Base-by-base conservation (phyloP, 2,797 vertebrate species). In the Syncerus caffer region DNA sequence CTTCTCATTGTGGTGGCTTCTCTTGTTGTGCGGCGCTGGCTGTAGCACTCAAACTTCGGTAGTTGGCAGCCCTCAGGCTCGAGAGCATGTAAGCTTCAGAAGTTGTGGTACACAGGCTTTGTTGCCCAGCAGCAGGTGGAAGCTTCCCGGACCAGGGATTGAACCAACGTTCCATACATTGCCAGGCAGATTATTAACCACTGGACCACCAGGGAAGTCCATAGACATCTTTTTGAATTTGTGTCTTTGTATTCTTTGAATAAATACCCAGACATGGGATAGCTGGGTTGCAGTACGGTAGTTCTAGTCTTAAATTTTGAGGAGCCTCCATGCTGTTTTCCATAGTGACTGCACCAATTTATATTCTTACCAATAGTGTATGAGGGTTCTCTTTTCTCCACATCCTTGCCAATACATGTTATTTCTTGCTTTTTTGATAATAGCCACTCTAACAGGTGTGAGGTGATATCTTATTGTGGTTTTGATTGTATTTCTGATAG, bases 31-130 rank as follows among this genome's bases (percentile, higher is more conserved):
- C 62, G 34, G 31, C 31, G 19, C 31, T 10, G 62, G 64, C 17
- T 11, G n/a, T 11, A 67, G 64, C 4, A 0, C n/a, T 34, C n/a
- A 67, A 0, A 34, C 64, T 21, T 34, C 1, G 4, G 17, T 21
- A 34, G n/a, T 0, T 21, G n/a, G n/a, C 64, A 67, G n/a, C 64
- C 64, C 64, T 67, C 64, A 21, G 64, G n/a, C n/a, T 34, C 9
- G 2, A 11, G 31, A 34, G n/a, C 64, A 21, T 5, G n/a, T 11
- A 11, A 34, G 17, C n/a, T 34, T 67, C n/a, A 34, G 64, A 34
- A 67, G n/a, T 5, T 19, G 62, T 21, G n/a, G 64, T 11, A 67
- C 64, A 67, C n/a, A 21, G 17, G 64, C 17, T 67, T 34, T 67
- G 64, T 11, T 21, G 64, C n/a, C 64, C n/a, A 34, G 64, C 9